Percentiles rank a stretch among this genome's conserved stretches.
These are phyloP conservation scores for Drosophila prostipennis DNA, from an alignment of 2,888 invertebrate genomes.

Conservation along the genomic window DNA sequence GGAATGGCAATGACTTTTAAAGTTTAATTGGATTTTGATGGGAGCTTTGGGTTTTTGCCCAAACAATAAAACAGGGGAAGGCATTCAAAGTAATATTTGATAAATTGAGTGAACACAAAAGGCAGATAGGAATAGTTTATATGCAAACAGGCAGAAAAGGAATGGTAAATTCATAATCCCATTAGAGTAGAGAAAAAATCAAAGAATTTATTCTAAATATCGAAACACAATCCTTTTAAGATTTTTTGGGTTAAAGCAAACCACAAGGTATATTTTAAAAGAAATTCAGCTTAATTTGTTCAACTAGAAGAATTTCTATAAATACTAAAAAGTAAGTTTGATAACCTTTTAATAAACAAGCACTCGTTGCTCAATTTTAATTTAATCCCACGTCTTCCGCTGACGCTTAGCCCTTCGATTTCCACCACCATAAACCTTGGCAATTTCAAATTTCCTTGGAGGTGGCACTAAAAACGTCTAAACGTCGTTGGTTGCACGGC, in stretches of 20 bases:
- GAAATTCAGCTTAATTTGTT: neutral
- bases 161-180: constrained; percentile 4
- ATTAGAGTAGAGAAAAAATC: constrained; percentile 1
- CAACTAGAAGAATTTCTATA: neutral
- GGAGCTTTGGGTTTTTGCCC: constrained; percentile 37
- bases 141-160: neutral
- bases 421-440: constrained; percentile 5
- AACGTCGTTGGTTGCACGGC: constrained; percentile 48
- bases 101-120: constrained; percentile 51
- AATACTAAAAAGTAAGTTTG: neutral
- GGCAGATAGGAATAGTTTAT: neutral
- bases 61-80: constrained; percentile 30
- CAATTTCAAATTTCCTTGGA: constrained; percentile 22
- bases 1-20: constrained; percentile 57
- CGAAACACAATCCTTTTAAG: neutral
- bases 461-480: constrained; percentile 44
- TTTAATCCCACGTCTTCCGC: neutral
- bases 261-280: neutral
- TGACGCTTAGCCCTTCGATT: constrained; percentile 16
- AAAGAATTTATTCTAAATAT: neutral
- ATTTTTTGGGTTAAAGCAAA: neutral
- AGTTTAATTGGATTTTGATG: constrained; percentile 74
- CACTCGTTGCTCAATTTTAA: neutral
- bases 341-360: neutral
- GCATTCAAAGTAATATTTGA: constrained; percentile 34